Conservation (phyloP, 2,797 vertebrate species). For the Mormyrus hasselquistii region DNA sequence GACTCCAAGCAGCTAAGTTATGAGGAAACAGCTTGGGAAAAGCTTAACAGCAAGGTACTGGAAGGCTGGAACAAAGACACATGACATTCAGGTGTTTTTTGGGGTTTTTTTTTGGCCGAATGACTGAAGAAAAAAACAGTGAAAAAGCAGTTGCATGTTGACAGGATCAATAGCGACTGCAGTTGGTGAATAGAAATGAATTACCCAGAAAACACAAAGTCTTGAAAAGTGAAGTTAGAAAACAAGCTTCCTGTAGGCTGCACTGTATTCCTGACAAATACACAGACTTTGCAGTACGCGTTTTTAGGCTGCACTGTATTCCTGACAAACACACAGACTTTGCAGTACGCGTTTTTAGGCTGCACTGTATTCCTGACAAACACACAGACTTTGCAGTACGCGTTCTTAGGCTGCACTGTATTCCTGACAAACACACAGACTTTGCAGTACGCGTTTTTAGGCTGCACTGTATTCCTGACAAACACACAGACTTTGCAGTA, state of each 20-base stretch:
- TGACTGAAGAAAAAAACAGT: conserved; percentile 20
- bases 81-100: background rate
- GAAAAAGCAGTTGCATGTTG: background rate
- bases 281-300: background rate
- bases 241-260: background rate
- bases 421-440: too few species aligned
- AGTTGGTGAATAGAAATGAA: background rate
- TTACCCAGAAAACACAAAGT: background rate
- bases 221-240: background rate
- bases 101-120: conserved; percentile 38
- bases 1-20: background rate
- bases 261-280: background rate
- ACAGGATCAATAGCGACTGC: background rate
- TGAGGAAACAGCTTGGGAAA: background rate
- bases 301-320: too few species aligned
- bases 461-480: too few species aligned
- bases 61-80: too few species aligned
- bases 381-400: too few species aligned
- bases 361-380: too few species aligned
- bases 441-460: too few species aligned
- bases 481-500: too few species aligned
- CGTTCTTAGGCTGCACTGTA: too few species aligned
- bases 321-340: too few species aligned
- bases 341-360: too few species aligned
- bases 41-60: background rate